A percentile compares a stretch with the other conserved stretches of the same genome.
phyloP scores from a whole-genome alignment of 2,888 invertebrate genomes.

The Lasioglossum figueresi region DNA sequence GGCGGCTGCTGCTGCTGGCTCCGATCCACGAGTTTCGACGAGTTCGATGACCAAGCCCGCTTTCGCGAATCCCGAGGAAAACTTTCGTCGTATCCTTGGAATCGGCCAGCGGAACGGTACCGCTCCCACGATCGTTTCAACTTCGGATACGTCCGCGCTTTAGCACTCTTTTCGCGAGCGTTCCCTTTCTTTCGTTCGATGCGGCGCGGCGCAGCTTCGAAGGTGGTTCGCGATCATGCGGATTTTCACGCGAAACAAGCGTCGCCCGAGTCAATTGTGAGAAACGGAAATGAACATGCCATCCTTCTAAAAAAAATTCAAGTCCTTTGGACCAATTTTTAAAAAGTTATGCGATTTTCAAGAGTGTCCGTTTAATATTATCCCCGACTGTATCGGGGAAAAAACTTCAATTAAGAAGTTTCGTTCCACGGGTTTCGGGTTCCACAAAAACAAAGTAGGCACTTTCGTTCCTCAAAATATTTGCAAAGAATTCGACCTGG shows the following conservation, averaged over 20 bases:
- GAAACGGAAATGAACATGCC: too few species aligned
- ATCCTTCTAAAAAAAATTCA: too few species aligned
- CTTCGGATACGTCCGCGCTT: neutral
- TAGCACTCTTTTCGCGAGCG: neutral
- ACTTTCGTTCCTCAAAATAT: too few species aligned
- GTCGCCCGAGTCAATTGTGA: too few species aligned
- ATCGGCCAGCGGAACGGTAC: neutral
- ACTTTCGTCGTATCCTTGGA: neutral
- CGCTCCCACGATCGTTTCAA: neutral
- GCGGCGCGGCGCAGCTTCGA: neutral
- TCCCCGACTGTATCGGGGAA: too few species aligned
- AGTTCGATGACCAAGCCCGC: neutral
- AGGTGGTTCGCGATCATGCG: neutral
- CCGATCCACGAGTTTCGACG: slow-evolving; percentile 17
- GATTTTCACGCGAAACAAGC: too few species aligned
- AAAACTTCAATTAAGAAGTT: too few species aligned
- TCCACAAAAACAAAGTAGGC: too few species aligned
- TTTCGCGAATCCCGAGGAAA: slow-evolving; percentile 2
- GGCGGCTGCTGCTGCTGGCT: slow-evolving; percentile 25
- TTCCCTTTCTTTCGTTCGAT: neutral
- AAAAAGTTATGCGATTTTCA: too few species aligned
- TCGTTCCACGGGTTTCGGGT: too few species aligned
- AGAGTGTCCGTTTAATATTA: too few species aligned
- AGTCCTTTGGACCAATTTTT: too few species aligned
- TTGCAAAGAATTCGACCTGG: neutral